A percentile compares a stretch with the other conserved stretches of the same genome.
These are phyloP conservation scores for Halocaridina rubra DNA, from an alignment of 2,888 invertebrate species.

Conservation along the genomic window DNA sequence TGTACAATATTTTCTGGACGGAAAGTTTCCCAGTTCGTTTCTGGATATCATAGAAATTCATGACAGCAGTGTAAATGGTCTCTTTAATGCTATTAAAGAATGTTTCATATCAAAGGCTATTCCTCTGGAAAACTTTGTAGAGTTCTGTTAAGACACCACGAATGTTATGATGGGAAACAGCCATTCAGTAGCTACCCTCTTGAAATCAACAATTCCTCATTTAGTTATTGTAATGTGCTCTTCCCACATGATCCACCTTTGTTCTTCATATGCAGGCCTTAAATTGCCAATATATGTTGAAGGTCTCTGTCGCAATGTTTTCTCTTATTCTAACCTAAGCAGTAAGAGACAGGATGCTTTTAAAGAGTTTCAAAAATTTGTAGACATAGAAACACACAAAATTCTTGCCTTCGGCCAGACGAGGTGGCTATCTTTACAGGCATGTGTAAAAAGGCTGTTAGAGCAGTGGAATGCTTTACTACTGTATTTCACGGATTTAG, in stretches of 20 bases:
- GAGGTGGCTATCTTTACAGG: slow-evolving; percentile 67
- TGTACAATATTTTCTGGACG: slow-evolving; percentile 1
- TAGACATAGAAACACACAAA: not conserved
- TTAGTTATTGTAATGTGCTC: slow-evolving; percentile 63
- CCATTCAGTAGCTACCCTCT: not conserved
- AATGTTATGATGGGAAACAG: slow-evolving; percentile 24
- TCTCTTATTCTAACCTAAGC: slow-evolving; percentile 50
- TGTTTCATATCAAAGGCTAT: not conserved
- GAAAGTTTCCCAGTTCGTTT: not conserved
- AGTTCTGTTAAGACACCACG: slow-evolving; percentile 24
- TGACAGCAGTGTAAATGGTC: not conserved
- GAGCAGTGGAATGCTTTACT: not conserved
- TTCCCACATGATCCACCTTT: slow-evolving; percentile 67
- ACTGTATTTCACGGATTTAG: not conserved
- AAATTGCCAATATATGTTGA: not conserved
- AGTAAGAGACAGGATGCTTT: not conserved
- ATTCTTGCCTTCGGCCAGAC: slow-evolving; percentile 63
- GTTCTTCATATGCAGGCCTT: slow-evolving; percentile 15
- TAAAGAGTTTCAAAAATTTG: not conserved
- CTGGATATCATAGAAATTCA: slow-evolving; percentile 12
- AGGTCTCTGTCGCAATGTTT: slow-evolving; percentile 56
- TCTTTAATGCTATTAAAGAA: not conserved
- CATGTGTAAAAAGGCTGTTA: not conserved
- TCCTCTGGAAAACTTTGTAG: not conserved
- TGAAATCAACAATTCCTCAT: not conserved